These are phyloP conservation scores for Phyllotreta cruciferae DNA, from an alignment of 2,888 invertebrate species.

Conservation along the genomic window DNA sequence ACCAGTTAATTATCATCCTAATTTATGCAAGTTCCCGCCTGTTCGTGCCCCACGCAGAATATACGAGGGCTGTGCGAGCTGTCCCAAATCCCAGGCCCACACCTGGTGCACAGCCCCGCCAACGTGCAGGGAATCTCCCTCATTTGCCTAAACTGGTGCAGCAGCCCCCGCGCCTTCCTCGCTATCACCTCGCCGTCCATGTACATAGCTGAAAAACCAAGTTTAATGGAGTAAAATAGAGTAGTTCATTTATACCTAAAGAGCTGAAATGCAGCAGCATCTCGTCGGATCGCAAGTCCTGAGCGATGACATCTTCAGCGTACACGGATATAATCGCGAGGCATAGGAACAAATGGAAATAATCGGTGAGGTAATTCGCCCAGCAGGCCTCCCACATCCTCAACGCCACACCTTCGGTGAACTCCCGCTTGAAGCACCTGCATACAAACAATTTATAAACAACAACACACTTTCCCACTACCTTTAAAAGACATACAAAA, in stretches of 20 bases:
- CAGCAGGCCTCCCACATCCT: conserved; percentile 98
- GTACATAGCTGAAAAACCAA: conserved; percentile 79
- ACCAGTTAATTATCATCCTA: conserved; percentile 34
- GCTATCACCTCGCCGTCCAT: conserved; percentile 94
- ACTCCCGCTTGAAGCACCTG: conserved; percentile 91
- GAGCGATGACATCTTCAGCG: conserved; percentile 91
- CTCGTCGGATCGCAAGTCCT: conserved; percentile 91
- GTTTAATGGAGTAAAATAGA: conserved; percentile 3
- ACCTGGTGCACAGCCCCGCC: conserved; percentile 84
- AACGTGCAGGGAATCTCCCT: conserved; percentile 89
- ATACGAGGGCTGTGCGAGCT: conserved; percentile 88
- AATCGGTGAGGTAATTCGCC: conserved; percentile 95
- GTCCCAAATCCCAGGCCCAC: conserved; percentile 95
- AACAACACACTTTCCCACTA: background rate
- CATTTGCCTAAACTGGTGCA: conserved; percentile 89
- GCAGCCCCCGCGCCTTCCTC: conserved; percentile 88
- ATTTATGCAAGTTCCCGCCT: conserved; percentile 53
- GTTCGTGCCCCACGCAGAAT: conserved; percentile 79
- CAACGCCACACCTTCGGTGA: conserved; percentile 85
- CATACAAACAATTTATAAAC: conserved; percentile 32
- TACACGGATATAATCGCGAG: conserved; percentile 93
- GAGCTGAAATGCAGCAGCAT: conserved; percentile 95
- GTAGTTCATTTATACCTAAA: conserved; percentile 63
- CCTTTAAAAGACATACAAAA: conserved; percentile 72
- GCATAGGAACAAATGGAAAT: conserved; percentile 94